Percentiles rank a stretch among this genome's conserved stretches.
These are phyloP conservation scores for Lethocerus indicus DNA, from an alignment of 1,140 invertebrate genomes.

Conservation along the genomic window DNA sequence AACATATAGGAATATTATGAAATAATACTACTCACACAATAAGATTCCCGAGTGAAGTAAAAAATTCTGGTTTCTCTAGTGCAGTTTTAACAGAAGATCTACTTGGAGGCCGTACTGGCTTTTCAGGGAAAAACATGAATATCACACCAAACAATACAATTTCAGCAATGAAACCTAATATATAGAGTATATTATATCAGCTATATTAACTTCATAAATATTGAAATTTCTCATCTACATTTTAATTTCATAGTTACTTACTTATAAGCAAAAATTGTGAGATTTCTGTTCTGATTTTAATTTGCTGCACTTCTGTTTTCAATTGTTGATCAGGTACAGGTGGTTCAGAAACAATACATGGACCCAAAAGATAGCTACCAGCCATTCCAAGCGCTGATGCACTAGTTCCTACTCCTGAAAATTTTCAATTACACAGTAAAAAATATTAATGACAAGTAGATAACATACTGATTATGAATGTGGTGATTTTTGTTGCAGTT, in stretches of 20 bases:
- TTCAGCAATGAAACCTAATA: conserved; percentile 10
- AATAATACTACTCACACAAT: no score
- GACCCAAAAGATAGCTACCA: conserved; percentile 24
- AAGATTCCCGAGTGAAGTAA: no score
- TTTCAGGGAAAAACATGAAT: conserved; percentile 24
- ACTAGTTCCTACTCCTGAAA: conserved; percentile 24
- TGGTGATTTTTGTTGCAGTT: no score
- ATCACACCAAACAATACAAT: conserved; percentile 1
- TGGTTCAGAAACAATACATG: conserved; percentile 18
- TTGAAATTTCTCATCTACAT: background rate
- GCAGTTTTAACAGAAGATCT: conserved; percentile 11
- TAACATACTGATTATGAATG: background rate
- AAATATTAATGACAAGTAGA: background rate
- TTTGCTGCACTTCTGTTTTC: conserved; percentile 4
- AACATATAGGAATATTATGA: no score
- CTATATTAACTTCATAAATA: background rate
- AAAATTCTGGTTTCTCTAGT: no score
- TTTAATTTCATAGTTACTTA: background rate
- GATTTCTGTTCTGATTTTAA: conserved; percentile 14
- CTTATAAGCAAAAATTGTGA: background rate
- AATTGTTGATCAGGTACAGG: no score
- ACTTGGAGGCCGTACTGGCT: conserved; percentile 21
- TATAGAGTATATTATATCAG: background rate
- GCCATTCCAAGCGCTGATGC: conserved; percentile 26
- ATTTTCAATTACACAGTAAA: background rate